Evolutionary conservation across 1,140 invertebrate species (phyloP).

Genomic region (Penaeus japonicus): DNA sequence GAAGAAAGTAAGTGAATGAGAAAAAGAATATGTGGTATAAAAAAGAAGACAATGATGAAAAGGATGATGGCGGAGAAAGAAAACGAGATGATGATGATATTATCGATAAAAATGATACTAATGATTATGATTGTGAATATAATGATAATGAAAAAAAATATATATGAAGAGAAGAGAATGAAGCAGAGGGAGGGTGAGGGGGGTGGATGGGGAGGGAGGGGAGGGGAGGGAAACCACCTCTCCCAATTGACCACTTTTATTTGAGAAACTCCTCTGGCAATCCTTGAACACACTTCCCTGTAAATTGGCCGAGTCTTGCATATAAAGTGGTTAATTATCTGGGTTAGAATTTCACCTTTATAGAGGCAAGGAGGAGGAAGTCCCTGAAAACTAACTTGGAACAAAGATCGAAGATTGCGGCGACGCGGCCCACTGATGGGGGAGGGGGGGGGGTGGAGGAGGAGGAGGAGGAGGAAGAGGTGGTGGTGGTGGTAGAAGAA

Average conservation of each 20-base stretch:
- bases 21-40: too few relatives aligned
- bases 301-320: slow-evolving; percentile 28
- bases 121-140: too few relatives aligned
- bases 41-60: neutral
- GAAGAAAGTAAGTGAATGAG: neutral
- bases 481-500: too few relatives aligned
- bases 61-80: too few relatives aligned
- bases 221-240: neutral
- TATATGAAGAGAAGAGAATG: neutral
- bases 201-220: neutral
- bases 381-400: neutral
- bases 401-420: too few relatives aligned
- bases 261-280: neutral
- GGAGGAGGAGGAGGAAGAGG: too few relatives aligned
- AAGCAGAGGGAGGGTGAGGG: neutral
- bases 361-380: neutral
- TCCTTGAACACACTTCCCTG: neutral
- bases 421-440: too few relatives aligned
- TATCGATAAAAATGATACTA: too few relatives aligned
- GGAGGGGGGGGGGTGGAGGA: too few relatives aligned
- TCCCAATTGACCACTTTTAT: neutral
- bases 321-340: slow-evolving; percentile 41
- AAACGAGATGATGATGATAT: too few relatives aligned
- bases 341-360: slow-evolving; percentile 26
- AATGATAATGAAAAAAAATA: too few relatives aligned